These are phyloP conservation scores for Drosophila busckii DNA, from an alignment of 1,140 invertebrate species.

Conservation along the genomic window DNA sequence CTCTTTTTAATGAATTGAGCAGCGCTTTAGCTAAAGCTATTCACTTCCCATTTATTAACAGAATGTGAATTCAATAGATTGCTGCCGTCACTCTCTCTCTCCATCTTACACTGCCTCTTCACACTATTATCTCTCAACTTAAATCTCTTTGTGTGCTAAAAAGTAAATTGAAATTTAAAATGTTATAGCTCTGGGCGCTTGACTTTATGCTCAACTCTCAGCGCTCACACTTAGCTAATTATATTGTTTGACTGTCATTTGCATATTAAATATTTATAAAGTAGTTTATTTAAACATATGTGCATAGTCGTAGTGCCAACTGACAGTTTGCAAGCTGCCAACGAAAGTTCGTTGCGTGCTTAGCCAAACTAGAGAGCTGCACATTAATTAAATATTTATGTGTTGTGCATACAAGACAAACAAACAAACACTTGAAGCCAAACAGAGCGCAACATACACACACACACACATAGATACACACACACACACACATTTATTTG, in stretches of 20 bases:
- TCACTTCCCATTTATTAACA: too few species aligned
- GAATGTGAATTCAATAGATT: too few species aligned
- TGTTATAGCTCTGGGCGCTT: too few species aligned
- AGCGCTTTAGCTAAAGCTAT: too few species aligned
- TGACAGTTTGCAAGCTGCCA: constrained; percentile 9
- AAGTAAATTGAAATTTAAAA: too few species aligned
- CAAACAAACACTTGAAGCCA: constrained; percentile 47
- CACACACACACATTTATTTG: constrained; percentile 38
- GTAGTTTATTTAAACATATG: neutral
- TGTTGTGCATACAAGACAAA: constrained; percentile 33
- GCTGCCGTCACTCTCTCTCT: too few species aligned
- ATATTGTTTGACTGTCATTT: constrained; percentile 27
- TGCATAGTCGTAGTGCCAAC: too few species aligned
- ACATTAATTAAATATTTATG: constrained; percentile 73
- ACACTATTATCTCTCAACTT: too few species aligned
- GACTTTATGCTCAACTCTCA: too few species aligned
- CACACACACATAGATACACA: neutral
- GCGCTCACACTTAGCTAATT: constrained; percentile 53
- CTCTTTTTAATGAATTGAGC: too few species aligned
- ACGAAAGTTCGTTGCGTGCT: constrained; percentile 37
- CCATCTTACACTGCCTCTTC: too few species aligned
- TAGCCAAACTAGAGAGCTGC: constrained; percentile 36
- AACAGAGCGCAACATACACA: constrained; percentile 58
- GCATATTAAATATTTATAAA: constrained; percentile 51
- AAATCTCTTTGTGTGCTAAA: too few species aligned